These are phyloP conservation scores for Machaerirhynchus nigripectus DNA, from an alignment of 2,113 vertebrate genomes.

Conservation along the genomic window DNA sequence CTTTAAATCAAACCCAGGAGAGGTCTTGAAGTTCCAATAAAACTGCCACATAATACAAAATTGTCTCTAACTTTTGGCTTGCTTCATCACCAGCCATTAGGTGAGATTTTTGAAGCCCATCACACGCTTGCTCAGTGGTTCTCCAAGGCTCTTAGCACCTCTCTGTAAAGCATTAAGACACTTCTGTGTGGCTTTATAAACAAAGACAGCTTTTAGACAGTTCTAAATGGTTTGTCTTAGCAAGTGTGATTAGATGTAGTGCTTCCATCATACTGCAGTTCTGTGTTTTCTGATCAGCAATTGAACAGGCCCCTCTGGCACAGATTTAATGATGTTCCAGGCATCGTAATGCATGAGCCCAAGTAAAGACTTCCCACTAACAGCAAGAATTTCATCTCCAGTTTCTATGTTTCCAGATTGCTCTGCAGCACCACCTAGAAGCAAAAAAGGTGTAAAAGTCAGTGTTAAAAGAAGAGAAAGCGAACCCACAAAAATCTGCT, in stretches of 20 bases:
- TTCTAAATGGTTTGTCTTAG: neutral
- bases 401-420: conserved; percentile 82
- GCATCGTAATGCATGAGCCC: conserved; percentile 90
- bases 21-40: conserved; percentile 26
- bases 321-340: conserved; percentile 91
- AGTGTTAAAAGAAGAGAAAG: neutral
- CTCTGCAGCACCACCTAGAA: conserved; percentile 87
- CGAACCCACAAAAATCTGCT: neutral
- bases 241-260: neutral
- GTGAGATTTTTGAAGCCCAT: conserved; percentile 12
- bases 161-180: conserved; percentile 38
- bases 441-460: neutral
- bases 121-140: neutral
- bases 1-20: neutral
- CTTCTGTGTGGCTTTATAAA: conserved; percentile 43
- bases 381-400: conserved; percentile 89
- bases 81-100: neutral
- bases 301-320: conserved; percentile 84
- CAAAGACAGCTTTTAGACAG: conserved; percentile 2
- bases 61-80: conserved; percentile 4
- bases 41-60: conserved; percentile 34
- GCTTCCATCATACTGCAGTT: conserved; percentile 71
- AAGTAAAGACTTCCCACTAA: conserved; percentile 85
- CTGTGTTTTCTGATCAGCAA: conserved; percentile 83
- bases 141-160: conserved; percentile 40